phyloP scores from a whole-genome alignment of 2,888 invertebrate genomes.

The Xestoiulus laeticollis region DNA sequence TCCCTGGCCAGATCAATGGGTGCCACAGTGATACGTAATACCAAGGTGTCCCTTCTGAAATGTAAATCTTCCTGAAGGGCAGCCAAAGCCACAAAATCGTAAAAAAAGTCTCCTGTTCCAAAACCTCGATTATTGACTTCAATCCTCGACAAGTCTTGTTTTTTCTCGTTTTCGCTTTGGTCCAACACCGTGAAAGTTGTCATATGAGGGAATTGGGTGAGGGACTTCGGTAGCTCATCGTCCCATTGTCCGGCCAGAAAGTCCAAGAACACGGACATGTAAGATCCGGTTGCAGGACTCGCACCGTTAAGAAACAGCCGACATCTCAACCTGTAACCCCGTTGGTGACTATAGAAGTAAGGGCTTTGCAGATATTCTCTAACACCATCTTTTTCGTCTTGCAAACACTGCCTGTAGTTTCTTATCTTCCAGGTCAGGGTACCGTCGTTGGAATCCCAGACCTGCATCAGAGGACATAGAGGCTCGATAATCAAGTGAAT shows the following conservation, averaged over 20 bases:
- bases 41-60: neutral
- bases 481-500: slow-evolving; percentile 36
- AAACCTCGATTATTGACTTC: neutral
- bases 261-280: slow-evolving; percentile 39
- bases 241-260: slow-evolving; percentile 44
- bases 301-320: slow-evolving; percentile 21
- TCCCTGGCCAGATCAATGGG: neutral
- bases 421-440: slow-evolving; percentile 5
- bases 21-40: neutral
- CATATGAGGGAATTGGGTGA: neutral
- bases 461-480: slow-evolving; percentile 5
- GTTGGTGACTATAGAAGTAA: slow-evolving; percentile 44
- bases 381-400: slow-evolving; percentile 30
- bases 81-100: neutral
- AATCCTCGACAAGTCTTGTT: neutral
- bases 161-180: slow-evolving; percentile 6
- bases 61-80: neutral
- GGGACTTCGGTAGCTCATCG: neutral
- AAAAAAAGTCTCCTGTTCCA: neutral
- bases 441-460: slow-evolving; percentile 2
- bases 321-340: slow-evolving; percentile 40
- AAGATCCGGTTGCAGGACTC: neutral
- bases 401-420: neutral
- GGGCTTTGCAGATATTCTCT: neutral
- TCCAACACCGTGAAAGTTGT: slow-evolving; percentile 17